Conservation (phyloP, 2,797 vertebrate species). For the Lepus townsendii region DNA sequence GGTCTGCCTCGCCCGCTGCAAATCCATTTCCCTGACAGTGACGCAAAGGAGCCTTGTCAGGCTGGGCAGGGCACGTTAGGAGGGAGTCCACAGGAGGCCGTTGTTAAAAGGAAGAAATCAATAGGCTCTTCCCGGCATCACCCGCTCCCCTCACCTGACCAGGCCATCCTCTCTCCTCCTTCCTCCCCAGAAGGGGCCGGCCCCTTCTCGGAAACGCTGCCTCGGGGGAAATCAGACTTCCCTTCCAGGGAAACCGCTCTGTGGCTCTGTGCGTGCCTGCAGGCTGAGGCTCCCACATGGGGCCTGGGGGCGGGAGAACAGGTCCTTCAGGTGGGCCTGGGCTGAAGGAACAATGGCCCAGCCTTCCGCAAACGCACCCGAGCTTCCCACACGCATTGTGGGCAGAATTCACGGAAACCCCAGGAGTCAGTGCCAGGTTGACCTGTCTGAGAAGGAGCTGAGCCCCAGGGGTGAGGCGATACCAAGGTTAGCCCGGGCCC, state of each 20-base stretch:
- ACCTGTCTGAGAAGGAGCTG: background rate
- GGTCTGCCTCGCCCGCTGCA: slow-evolving; percentile 59
- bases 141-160: slow-evolving; percentile 73
- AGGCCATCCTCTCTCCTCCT: slow-evolving; percentile 47
- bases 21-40: slow-evolving; percentile 83
- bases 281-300: rapidly evolving
- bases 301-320: background rate
- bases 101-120: slow-evolving; percentile 83
- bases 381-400: background rate
- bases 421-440: background rate
- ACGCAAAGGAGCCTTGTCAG: slow-evolving; percentile 82
- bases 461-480: background rate
- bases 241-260: background rate
- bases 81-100: slow-evolving; percentile 81
- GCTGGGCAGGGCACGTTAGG: slow-evolving; percentile 76
- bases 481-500: background rate
- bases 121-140: slow-evolving; percentile 83
- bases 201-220: slow-evolving; percentile 16
- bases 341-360: background rate
- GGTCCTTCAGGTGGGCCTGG: background rate
- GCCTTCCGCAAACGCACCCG: background rate
- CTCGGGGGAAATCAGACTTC: background rate
- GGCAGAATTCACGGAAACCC: background rate
- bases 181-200: slow-evolving; percentile 78
- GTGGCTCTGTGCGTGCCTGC: too few species aligned